Percentiles rank a stretch among this genome's conserved stretches.
Conservation (phyloP, 1,140 invertebrate species). For the Artemia franciscana region DNA sequence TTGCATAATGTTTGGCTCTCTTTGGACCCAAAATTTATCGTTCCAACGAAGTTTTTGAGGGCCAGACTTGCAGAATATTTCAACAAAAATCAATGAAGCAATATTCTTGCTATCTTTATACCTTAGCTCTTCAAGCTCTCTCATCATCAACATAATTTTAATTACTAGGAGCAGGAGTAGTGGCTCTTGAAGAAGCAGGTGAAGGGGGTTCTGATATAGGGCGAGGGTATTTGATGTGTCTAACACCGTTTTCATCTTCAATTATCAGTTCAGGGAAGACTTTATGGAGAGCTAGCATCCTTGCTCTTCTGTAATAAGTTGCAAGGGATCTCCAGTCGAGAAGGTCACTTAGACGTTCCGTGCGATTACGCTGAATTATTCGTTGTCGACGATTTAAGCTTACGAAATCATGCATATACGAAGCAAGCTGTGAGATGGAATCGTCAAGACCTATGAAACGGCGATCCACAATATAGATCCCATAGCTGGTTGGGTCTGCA, state of each 20-base stretch:
- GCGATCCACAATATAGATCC: slow-evolving; percentile 94
- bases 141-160: no score
- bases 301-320: slow-evolving; percentile 82
- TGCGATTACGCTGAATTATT: slow-evolving; percentile 93
- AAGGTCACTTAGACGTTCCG: slow-evolving; percentile 85
- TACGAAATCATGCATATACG: slow-evolving; percentile 84
- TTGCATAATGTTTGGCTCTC: no score
- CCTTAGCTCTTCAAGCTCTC: no score
- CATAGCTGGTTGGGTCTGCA: slow-evolving; percentile 90
- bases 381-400: slow-evolving; percentile 72
- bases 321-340: slow-evolving; percentile 96
- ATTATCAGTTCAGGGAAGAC: slow-evolving; percentile 65
- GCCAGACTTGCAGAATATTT: no score
- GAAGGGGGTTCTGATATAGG: slow-evolving; percentile 84
- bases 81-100: no score
- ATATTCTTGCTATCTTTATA: no score
- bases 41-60: no score
- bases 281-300: slow-evolving; percentile 55
- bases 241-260: slow-evolving; percentile 32
- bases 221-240: slow-evolving; percentile 55
- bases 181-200: slow-evolving; percentile 52
- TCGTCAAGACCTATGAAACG: slow-evolving; percentile 65
- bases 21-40: no score
- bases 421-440: slow-evolving; percentile 75
- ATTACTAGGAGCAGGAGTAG: slow-evolving; percentile 70